Conservation (phyloP, 2,888 invertebrate species). For the Diaprepes abbreviatus region DNA sequence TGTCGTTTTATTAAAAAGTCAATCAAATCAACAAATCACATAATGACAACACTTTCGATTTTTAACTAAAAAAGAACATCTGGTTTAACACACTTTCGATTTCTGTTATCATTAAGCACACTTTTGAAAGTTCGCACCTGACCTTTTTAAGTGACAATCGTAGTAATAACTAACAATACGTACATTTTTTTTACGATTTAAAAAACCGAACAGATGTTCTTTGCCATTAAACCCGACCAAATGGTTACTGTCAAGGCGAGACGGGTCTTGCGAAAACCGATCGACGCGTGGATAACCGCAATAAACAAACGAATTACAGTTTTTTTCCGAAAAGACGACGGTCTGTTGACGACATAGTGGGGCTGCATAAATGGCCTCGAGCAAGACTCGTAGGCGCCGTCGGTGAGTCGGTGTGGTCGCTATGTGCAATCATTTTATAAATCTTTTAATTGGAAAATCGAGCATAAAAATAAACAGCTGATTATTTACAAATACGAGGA, state of each 20-base stretch:
- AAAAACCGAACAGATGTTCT: conserved; percentile 32
- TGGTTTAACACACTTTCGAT: background rate
- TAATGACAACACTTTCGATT: background rate
- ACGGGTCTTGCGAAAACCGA: conserved; percentile 22
- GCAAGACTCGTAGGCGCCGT: conserved; percentile 39
- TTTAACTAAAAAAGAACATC: too few relatives aligned
- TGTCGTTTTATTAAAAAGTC: too few relatives aligned
- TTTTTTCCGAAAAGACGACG: conserved; percentile 29
- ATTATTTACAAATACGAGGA: too few relatives aligned
- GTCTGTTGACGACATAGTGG: conserved; percentile 29
- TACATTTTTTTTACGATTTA: conserved; percentile 1
- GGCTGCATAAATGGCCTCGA: conserved; percentile 31
- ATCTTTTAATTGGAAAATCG: too few relatives aligned
- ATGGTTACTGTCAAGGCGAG: conserved; percentile 37
- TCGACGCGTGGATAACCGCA: conserved; percentile 16
- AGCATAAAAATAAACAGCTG: too few relatives aligned
- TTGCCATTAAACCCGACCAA: conserved; percentile 16
- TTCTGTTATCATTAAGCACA: background rate
- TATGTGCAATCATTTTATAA: background rate
- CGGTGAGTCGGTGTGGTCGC: background rate
- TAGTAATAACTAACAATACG: background rate
- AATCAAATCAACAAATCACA: too few relatives aligned
- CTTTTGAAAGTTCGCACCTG: conserved; percentile 1
- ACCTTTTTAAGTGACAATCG: background rate
- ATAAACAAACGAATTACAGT: conserved; percentile 23